Evolutionary conservation across 1,140 invertebrate genomes (phyloP).

Genomic region (Palaemon carinicauda): DNA sequence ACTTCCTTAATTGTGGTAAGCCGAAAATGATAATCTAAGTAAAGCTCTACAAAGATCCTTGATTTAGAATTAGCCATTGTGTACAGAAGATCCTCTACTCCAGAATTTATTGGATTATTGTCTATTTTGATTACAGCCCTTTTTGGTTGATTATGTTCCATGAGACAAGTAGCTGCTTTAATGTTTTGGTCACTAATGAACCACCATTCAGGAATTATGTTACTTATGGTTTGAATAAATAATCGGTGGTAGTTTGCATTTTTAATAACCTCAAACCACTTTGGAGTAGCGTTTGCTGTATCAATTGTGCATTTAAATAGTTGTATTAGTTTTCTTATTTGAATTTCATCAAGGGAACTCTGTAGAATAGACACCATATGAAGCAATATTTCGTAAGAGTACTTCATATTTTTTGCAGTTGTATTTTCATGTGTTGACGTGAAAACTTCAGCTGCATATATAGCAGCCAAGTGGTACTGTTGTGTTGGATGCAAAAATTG

Average conservation of each 20-base stretch:
- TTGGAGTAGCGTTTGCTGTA: not conserved
- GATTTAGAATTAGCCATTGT: not conserved
- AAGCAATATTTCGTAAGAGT: not conserved
- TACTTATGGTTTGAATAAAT: not conserved
- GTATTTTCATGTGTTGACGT: not conserved
- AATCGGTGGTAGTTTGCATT: not conserved
- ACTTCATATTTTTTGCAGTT: not conserved
- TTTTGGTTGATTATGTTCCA: not conserved
- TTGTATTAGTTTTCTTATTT: not conserved
- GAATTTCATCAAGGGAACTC: not conserved
- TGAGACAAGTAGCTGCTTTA: not conserved
- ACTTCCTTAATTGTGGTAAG: not conserved
- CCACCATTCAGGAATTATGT: not conserved
- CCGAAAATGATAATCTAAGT: not conserved
- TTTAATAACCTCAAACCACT: slow-evolving; percentile 1
- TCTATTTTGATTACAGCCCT: not conserved
- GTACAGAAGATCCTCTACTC: not conserved
- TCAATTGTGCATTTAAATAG: not conserved
- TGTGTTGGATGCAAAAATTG: not conserved
- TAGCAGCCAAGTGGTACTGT: not conserved
- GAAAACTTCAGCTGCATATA: not conserved
- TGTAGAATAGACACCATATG: not conserved
- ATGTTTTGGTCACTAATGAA: not conserved
- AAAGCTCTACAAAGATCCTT: not conserved
- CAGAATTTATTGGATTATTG: not conserved